phyloP scores from a whole-genome alignment of 2,797 vertebrate species.

The Poecilia wingei region DNA sequence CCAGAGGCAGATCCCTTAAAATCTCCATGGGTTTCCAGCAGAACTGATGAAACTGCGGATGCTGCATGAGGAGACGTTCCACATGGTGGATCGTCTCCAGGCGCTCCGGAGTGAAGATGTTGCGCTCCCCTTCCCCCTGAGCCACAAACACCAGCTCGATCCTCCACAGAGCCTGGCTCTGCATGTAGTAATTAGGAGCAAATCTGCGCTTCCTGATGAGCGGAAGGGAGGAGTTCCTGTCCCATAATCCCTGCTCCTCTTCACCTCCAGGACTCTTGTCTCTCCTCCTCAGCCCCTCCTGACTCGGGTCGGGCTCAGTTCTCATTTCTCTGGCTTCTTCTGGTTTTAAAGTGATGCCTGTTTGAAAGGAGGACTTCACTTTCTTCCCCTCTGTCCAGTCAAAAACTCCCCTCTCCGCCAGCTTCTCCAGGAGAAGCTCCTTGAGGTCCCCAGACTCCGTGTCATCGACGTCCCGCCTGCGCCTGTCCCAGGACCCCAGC shows the following conservation, averaged over 20 bases:
- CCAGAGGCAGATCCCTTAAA: constrained; percentile 91
- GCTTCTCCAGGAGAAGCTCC: constrained; percentile 86
- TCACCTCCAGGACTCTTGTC: constrained; percentile 19
- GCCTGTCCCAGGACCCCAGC: constrained; percentile 94
- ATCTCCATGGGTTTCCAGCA: constrained; percentile 97
- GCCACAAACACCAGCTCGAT: constrained; percentile 97
- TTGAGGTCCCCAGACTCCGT: constrained; percentile 85
- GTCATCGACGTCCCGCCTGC: constrained; percentile 87
- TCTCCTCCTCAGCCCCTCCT: constrained; percentile 21
- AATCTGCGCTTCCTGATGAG: constrained; percentile 69
- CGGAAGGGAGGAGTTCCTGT: constrained; percentile 31
- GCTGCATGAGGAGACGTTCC: constrained; percentile 93
- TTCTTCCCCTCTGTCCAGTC: constrained; percentile 51
- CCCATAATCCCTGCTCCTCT: not conserved
- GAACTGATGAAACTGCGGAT: constrained; percentile 92
- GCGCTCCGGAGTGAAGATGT: constrained; percentile 95
- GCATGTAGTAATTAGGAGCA: constrained; percentile 84
- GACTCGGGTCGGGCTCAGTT: constrained; percentile 31
- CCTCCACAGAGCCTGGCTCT: constrained; percentile 93
- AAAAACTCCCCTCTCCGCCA: constrained; percentile 52
- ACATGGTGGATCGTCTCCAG: constrained; percentile 92
- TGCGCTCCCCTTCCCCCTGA: constrained; percentile 87
- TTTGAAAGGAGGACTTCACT: constrained; percentile 11
- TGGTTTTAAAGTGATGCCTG: constrained; percentile 19
- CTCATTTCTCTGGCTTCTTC: constrained; percentile 33